These are phyloP conservation scores for Melanaphis sacchari DNA, from an alignment of 1,140 invertebrate species.

Conservation along the genomic window DNA sequence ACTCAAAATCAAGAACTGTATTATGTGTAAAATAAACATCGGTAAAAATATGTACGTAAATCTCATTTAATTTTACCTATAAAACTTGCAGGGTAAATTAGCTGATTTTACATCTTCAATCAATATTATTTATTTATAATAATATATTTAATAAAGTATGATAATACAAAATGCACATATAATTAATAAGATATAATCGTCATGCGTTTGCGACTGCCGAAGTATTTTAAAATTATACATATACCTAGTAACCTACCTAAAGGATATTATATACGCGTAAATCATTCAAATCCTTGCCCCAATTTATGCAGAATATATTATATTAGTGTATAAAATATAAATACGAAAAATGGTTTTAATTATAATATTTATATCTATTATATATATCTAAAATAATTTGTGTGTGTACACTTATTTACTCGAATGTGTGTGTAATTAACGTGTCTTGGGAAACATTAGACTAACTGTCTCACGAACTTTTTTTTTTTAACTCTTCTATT, in stretches of 20 bases:
- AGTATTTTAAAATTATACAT: background rate
- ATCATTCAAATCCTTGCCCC: constrained; percentile 21
- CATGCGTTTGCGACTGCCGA: background rate
- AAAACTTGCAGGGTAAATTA: background rate
- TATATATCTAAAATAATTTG: background rate
- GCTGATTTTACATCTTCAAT: background rate
- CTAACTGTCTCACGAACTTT: background rate
- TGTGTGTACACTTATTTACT: background rate
- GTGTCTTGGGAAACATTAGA: constrained; percentile 31
- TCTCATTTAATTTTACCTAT: background rate
- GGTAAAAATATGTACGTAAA: background rate
- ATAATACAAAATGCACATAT: background rate
- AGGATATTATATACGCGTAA: background rate
- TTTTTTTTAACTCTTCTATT: background rate
- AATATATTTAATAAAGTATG: background rate
- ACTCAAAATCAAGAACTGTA: background rate
- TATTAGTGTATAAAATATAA: background rate
- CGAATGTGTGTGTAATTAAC: background rate
- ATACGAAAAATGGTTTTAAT: background rate
- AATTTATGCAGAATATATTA: background rate
- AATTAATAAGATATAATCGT: background rate
- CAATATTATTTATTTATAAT: background rate
- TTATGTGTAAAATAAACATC: background rate
- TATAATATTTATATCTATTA: background rate
- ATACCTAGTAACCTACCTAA: background rate